Base-by-base conservation (phyloP, 2,113 vertebrate genomes). In the Toxotes jaculatrix region DNA sequence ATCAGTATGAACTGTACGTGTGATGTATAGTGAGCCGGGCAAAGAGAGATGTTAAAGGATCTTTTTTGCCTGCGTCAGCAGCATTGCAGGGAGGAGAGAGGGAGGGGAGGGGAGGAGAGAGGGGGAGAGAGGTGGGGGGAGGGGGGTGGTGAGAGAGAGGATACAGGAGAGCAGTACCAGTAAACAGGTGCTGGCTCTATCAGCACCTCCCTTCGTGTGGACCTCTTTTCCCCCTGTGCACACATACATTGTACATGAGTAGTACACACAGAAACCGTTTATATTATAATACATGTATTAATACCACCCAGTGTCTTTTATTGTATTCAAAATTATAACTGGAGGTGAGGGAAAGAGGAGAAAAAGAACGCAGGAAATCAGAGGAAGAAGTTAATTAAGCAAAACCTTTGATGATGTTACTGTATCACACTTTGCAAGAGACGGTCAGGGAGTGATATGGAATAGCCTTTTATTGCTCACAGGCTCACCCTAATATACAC, bases 11-110 rank as follows among this genome's bases (percentile, higher is more conserved):
- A 86, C 80, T 77, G 79, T 77, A 83, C 23, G 72, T 88, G 86
- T 90, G 87, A 91, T 90, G 86, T 89, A 91, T 82, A 88, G 88
- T 78, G 84, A 88, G 90, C 82, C 57, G 82, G 64, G 77, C 79
- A 85, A 89, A 91, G 88, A 90, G 88, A 91, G 86, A 90, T 90
- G 90, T 94, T 93, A 90, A 90, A 91, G 84, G 89, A 90, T 93
- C 67, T 69, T 90, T 95, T 94, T 90, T 92, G 91, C 88, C 90
- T 94, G 93, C 88, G 90, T 95, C 93, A 95, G 94, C 94, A 94
- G 92, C 88, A 91, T 91, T 84, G 86, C 88, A 87, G 91, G 87
- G 87, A 79, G 85, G 72, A 72, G 74, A 64, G 65, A 42, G 11
- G 40, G 38, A 42, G n/a, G 42, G 8, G 32, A 13, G 53, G n/a